These are phyloP conservation scores for Creontiades dilutus DNA, from an alignment of 2,888 invertebrate species.

Conservation along the genomic window DNA sequence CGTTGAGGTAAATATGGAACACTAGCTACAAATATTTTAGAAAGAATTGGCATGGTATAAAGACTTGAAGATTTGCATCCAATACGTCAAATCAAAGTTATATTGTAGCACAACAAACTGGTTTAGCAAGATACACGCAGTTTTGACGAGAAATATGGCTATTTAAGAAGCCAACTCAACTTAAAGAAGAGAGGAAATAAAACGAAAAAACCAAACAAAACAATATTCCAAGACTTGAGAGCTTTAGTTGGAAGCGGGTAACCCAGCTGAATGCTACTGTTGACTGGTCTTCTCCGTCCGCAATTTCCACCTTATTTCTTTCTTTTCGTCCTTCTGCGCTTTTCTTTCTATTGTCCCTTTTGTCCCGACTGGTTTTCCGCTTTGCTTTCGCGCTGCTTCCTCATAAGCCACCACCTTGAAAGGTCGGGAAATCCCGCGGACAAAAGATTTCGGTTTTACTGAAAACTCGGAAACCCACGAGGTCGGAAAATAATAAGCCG, in stretches of 20 bases:
- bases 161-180: background rate
- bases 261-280: background rate
- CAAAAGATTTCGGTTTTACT: background rate
- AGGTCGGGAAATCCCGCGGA: background rate
- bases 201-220: background rate
- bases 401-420: background rate
- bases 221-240: background rate
- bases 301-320: constrained; percentile 1
- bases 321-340: background rate
- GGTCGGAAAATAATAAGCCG: background rate
- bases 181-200: background rate
- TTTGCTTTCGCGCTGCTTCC: background rate
- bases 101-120: too few species aligned
- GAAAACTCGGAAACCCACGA: background rate
- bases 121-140: too few species aligned
- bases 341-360: background rate
- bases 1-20: too few species aligned
- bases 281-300: background rate
- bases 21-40: too few species aligned
- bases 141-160: too few species aligned
- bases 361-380: constrained; percentile 6
- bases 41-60: too few species aligned
- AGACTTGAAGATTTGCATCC: too few species aligned
- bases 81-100: too few species aligned
- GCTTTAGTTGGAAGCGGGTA: background rate